Evolutionary conservation across 2,797 vertebrate genomes (phyloP), one percentile per base, ranked within the genome.

Genomic region (Decapterus maruadsi): DNA sequence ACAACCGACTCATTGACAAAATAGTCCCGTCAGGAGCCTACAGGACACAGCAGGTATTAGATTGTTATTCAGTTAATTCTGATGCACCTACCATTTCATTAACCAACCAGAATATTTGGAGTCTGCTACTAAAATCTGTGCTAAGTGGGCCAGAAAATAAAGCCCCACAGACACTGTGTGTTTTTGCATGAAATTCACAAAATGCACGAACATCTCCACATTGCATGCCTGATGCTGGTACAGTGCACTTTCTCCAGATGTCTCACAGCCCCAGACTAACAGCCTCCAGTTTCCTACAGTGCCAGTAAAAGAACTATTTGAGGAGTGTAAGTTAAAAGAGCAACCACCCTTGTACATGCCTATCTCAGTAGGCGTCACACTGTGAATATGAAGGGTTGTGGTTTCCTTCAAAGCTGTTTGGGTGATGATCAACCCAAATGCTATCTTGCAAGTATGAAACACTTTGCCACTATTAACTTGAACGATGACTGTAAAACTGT

Each of bases 231-330:
- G 34, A 72, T 72, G 61, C 42, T 51, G 67, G 45, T 71, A 43
- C 64, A 45, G 46, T 36, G 48, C 58, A 79, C 80, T 76, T 61
- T 80, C 58, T 81, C 80, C 87, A 89, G 81, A 90, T 88, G 85
- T 84, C 43, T 85, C 60, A 78, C 80, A 84, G 73, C 20, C 55
- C 20, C 78, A 90, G 88, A 91, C 83, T 68, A 40, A 63, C 78
- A 83, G 82, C 89, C 88, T 93, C 86, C 87, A 76, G 87, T 68
- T 87, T 87, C 92, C 81, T 68, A 78, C 85, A 83, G 85, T 56
- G 87, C 83, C 80, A 86, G 79, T 92, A 92, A 92, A 92, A 87
- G 1, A 80, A 78, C 43, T 83, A 87, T 87, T 86, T 78, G 70
- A 71, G 63, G 69, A 66, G 74, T 34, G 70, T 55, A 69, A 78